Evolutionary conservation across 1,140 invertebrate species (phyloP).

Genomic region (Camponotus pennsylvanicus): DNA sequence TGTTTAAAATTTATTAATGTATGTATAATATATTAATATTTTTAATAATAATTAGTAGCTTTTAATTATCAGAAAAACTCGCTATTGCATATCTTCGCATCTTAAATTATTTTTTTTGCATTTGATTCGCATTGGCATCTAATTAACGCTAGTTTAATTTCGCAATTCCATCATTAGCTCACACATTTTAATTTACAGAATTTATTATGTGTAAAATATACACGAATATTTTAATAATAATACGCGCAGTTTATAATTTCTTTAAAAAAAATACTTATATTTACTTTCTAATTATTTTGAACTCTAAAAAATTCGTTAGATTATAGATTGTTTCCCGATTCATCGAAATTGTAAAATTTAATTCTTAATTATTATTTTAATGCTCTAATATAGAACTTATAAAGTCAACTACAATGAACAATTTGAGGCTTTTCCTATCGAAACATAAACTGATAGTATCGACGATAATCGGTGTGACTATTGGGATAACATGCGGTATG

Average conservation of each 20-base stretch:
- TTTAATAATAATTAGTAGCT: not conserved
- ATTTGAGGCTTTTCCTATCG: not conserved
- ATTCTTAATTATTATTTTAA: not conserved
- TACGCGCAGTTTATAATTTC: no score
- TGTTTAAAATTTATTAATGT: not conserved
- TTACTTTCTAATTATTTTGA: no score
- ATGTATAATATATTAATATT: not conserved
- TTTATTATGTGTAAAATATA: no score
- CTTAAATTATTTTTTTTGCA: not conserved
- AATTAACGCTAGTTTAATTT: no score
- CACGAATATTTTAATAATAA: no score
- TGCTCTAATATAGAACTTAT: not conserved
- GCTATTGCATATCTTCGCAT: not conserved
- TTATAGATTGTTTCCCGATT: not conserved
- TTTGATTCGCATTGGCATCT: not conserved
- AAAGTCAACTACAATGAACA: slow-evolving; percentile 52
- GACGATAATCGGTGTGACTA: slow-evolving; percentile 65
- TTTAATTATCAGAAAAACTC: not conserved
- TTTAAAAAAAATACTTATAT: no score
- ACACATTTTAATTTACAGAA: no score
- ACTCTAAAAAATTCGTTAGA: not conserved
- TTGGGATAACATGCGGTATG: slow-evolving; percentile 69
- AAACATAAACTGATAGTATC: slow-evolving; percentile 67
- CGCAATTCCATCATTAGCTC: no score
- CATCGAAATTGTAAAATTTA: not conserved